Conservation (phyloP, 2,797 vertebrate genomes). For the Buphagus erythrorhynchus region DNA sequence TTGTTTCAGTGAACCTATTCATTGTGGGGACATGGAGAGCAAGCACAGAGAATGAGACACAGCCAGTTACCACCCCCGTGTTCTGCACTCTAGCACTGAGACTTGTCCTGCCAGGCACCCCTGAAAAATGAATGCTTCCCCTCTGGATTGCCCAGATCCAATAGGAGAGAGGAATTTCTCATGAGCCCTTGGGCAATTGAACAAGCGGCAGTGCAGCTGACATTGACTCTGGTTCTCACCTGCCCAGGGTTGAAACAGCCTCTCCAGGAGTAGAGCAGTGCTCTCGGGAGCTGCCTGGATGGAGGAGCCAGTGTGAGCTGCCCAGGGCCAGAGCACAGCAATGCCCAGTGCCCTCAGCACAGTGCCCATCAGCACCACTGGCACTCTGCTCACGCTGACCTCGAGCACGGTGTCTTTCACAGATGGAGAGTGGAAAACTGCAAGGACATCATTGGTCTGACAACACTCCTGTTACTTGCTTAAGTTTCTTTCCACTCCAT, state of each 20-base stretch:
- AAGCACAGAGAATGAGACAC: background rate
- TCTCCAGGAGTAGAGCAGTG: background rate
- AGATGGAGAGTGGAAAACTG: background rate
- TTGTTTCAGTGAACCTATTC: background rate
- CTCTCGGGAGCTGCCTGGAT: background rate
- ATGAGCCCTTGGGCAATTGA: background rate
- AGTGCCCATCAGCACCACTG: background rate
- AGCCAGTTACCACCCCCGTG: background rate
- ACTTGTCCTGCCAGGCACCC: background rate
- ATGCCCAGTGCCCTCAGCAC: background rate
- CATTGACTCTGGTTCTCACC: background rate
- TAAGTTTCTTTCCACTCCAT: background rate
- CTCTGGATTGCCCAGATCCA: background rate
- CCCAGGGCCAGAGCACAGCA: background rate
- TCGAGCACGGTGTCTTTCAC: background rate
- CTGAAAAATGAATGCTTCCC: background rate
- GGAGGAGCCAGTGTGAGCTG: background rate
- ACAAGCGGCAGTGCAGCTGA: no score
- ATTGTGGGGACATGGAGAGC: background rate
- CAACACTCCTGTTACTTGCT: background rate
- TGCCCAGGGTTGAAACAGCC: background rate
- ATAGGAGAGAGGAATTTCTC: background rate
- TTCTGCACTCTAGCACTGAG: background rate
- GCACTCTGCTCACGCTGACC: background rate
- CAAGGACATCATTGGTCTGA: constrained; percentile 15